A percentile compares a stretch with the other conserved stretches of the same genome.
These are phyloP conservation scores for Falcaria lacertinaria DNA, from an alignment of 2,888 invertebrate genomes.

Conservation along the genomic window DNA sequence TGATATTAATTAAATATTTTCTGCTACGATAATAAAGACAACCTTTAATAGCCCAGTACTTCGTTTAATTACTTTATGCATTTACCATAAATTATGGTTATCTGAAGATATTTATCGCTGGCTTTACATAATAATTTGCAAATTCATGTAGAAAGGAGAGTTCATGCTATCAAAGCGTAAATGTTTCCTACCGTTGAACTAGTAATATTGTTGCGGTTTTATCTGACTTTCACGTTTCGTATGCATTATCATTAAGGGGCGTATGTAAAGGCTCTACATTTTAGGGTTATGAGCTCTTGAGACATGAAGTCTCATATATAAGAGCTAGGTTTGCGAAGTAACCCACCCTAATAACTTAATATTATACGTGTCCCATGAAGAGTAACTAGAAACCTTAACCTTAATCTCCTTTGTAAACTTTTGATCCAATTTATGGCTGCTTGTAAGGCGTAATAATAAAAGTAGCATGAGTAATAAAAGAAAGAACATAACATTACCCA, in stretches of 20 bases:
- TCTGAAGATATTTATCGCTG: constrained; percentile 24
- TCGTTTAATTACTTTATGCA: not conserved
- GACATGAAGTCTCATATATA: not conserved
- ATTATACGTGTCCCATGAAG: too few relatives aligned
- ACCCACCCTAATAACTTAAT: too few relatives aligned
- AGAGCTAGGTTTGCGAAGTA: too few relatives aligned
- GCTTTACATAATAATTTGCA: constrained; percentile 53
- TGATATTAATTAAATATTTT: too few relatives aligned
- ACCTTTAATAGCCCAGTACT: too few relatives aligned
- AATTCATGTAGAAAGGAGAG: constrained; percentile 45
- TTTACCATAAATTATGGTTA: constrained; percentile 8
- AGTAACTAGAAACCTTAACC: too few relatives aligned
- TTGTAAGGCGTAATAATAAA: too few relatives aligned
- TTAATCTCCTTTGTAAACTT: too few relatives aligned
- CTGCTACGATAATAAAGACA: not conserved
- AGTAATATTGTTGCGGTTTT: constrained; percentile 21
- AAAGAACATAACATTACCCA: too few relatives aligned
- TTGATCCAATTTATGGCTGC: too few relatives aligned
- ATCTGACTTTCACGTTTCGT: constrained; percentile 30
- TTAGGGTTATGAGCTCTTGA: not conserved
- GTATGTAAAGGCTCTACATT: not conserved
- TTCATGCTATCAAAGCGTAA: constrained; percentile 34
- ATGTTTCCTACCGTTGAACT: constrained; percentile 20
- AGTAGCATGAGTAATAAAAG: too few relatives aligned
- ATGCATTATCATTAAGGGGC: not conserved